Percentiles rank a stretch among this genome's conserved stretches.
phyloP scores from a whole-genome alignment of 92 coral and sea anemone genomes.

The Phenganax marumi region DNA sequence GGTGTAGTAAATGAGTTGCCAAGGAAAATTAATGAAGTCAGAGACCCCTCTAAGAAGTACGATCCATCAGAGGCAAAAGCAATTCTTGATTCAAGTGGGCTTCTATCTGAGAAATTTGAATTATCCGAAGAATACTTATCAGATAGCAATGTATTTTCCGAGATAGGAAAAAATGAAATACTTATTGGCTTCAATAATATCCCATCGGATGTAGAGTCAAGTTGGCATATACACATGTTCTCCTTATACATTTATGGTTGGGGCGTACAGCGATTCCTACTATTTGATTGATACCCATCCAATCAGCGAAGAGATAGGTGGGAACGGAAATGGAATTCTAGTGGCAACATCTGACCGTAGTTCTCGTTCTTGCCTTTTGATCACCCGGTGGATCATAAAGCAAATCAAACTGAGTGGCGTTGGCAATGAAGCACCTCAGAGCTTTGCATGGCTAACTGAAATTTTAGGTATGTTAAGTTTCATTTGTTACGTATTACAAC shows the following conservation, averaged over 20 bases:
- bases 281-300: neutral
- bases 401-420: conserved; percentile 6
- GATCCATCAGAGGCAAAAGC: conserved; percentile 40
- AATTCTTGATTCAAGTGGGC: conserved; percentile 13
- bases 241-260: conserved; percentile 29
- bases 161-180: neutral
- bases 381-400: conserved; percentile 29
- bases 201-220: neutral
- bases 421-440: conserved; percentile 18
- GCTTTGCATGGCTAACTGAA: conserved; percentile 28
- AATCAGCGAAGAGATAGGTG: conserved; percentile 7
- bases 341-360: conserved; percentile 30
- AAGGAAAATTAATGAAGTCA: neutral
- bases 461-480: neutral
- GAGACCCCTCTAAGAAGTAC: neutral
- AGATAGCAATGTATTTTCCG: conserved; percentile 18
- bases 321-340: conserved; percentile 30
- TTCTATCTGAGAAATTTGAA: conserved; percentile 16
- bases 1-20: neutral
- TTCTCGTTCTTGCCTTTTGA: conserved; percentile 23
- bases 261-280: conserved; percentile 34
- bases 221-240: conserved; percentile 37
- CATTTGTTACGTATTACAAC: too few species aligned
- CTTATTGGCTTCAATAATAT: neutral
- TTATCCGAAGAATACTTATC: conserved; percentile 40